Base-by-base conservation (phyloP, 2,888 invertebrate genomes). In the Helleia helle region DNA sequence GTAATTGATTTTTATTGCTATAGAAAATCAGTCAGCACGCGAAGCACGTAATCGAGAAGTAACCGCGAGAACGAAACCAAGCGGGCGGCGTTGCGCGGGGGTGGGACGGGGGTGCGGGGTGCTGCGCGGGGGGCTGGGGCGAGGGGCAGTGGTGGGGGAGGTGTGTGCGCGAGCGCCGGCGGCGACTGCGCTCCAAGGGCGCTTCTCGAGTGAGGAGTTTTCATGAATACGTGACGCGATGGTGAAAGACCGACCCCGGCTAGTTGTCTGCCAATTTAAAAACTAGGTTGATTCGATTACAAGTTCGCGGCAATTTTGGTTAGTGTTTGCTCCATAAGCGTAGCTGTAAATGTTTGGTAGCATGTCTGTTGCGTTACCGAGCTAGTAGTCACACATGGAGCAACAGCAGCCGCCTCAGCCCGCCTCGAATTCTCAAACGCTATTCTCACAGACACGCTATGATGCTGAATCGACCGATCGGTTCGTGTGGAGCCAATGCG, bases 11-110 rank as follows among this genome's bases (percentile, higher is more conserved):
- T 83, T 86, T 86, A 86, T 86, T 86, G 86, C 86, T 86, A 86
- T 86, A 85, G 86, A 86, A 86, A 86, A 86, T 86, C 86, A 86
- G 86, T 85, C 86, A 85, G 85, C 86, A 86, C 86, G 85, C 86
- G 81, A 86, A 86, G 86, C 86, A 86, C 85, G 85, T 84, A 85
- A 86, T 85, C 81, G 83, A 86, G 85, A 85, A 85, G 83, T 84
- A 85, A 81, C 83, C 81, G 83, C 83, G 77, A 77, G 81, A 83
- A 81, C 71, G 71, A 77, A 83, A 83, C 69, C 74, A 83, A 83
- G 81, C 83, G 80, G 77, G 81, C 73, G 75, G 76, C 71, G 71
- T 69, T 68, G 70, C 68, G 71, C 71, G 67, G 70, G 58, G 62
- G 9, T 15, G 9, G 18, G 17, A 17, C 9, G 31, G 34, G 34